Evolutionary conservation across 2,113 vertebrate species (phyloP), one percentile per base, ranked within the genome.

Genomic region (Hypomesus transpacificus): DNA sequence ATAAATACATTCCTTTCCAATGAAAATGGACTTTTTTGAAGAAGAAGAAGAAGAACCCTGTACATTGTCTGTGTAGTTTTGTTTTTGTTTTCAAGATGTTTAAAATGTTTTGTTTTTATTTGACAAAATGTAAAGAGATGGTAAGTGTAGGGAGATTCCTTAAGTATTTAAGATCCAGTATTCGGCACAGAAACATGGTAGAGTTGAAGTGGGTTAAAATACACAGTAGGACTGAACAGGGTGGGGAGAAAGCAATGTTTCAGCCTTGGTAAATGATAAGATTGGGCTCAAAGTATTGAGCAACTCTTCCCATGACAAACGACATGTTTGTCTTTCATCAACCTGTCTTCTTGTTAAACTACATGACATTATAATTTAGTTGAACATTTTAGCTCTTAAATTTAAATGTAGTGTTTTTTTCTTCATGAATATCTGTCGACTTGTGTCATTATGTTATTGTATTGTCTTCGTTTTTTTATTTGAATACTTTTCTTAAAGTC

Each of bases 1-100:
- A 76, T 92, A 91, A 84, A 83, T 64, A 53, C 79, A 80, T 84
- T 87, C 57, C 65, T 90, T 92, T 91, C 88, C 74, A 87, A 87
- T 74, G 80, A 84, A 78, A 78, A 76, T 20, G 26, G 14, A 75
- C 79, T 89, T 90, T 83, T 86, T 89, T 84, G 87, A 59, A 77
- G 64, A 71, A 78, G 70, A 75, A 85, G 87, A 59, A 77, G 64
- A 71, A 78, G 70, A 75, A 69, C 24, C 56, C 70, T 69, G 70
- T 83, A 71, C 18, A 63, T 63, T 66, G 59, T 76, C 75, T 75
- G 77, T 86, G 54, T 84, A 82, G 64, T 31, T 56, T 66, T 74
- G 66, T 63, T 81, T 75, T 69, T 67, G 22, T 57, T 66, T 78
- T 53, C 53, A 74, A 51, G 70, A n/a, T 70, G 78, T 85, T 75